Percentiles rank a stretch among this genome's conserved stretches.
Conservation (phyloP, 30 jellyfish, hydroid and myxozoan species). For the Turritopsis rubra region DNA sequence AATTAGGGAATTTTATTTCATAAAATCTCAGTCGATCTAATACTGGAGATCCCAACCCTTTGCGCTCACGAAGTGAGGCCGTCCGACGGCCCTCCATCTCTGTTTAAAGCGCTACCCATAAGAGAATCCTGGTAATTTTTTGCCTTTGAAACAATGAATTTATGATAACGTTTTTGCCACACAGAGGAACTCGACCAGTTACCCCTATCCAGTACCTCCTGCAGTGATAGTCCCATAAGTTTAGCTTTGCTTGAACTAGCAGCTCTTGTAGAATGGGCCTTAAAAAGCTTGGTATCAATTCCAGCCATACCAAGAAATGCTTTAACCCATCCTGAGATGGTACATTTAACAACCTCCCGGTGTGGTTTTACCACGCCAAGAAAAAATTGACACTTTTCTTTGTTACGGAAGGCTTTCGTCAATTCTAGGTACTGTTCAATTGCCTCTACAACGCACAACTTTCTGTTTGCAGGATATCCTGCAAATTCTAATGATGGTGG, state of each 20-base stretch:
- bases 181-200: background rate
- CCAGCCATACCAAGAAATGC: constrained; percentile 19
- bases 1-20: background rate
- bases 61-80: background rate
- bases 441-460: constrained; percentile 8
- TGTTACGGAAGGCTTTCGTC: background rate
- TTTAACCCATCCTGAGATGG: constrained; percentile 33
- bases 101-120: background rate
- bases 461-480: background rate
- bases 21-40: background rate
- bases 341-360: constrained; percentile 12
- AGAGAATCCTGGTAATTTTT: background rate
- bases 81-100: background rate
- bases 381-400: background rate
- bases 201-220: background rate
- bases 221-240: background rate
- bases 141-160: background rate
- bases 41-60: background rate
- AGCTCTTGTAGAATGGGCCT: constrained; percentile 30
- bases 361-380: constrained; percentile 10
- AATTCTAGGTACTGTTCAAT: background rate
- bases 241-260: constrained; percentile 21
- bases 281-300: constrained; percentile 9
- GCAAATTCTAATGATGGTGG: constrained; percentile 1
- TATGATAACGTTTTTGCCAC: background rate